Evolutionary conservation across 2,888 invertebrate genomes (phyloP).

Genomic region (Athetis lepigone): DNA sequence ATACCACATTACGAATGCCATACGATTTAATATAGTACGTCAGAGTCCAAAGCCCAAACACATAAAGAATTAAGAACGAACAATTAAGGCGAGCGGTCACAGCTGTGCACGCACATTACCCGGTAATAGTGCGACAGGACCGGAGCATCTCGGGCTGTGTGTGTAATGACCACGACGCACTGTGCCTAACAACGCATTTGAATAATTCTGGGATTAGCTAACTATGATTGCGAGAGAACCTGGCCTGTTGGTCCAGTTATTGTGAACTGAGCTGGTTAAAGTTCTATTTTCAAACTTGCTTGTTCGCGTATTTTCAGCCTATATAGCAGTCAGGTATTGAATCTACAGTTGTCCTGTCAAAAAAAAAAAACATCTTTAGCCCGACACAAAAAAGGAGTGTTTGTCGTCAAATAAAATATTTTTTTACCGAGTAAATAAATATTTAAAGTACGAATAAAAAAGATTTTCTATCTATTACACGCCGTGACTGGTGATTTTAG

Average conservation of each 20-base stretch:
- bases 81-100: conserved; percentile 19
- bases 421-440: too few relatives aligned
- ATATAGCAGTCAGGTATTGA: too few relatives aligned
- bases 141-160: conserved; percentile 4
- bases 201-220: background rate
- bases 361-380: too few relatives aligned
- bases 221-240: background rate
- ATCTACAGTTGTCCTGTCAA: too few relatives aligned
- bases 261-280: too few relatives aligned
- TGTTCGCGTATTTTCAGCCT: too few relatives aligned
- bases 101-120: conserved; percentile 36
- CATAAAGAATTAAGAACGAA: conserved; percentile 11
- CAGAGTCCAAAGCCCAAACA: conserved; percentile 13
- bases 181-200: background rate
- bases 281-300: too few relatives aligned
- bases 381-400: too few relatives aligned
- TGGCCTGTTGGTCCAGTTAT: background rate
- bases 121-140: conserved; percentile 2
- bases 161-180: background rate
- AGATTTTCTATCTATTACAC: too few relatives aligned
- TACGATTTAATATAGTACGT: conserved; percentile 14
- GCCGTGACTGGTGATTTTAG: too few relatives aligned
- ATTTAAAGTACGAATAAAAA: too few relatives aligned
- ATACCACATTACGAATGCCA: background rate
- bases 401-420: too few relatives aligned